Evolutionary conservation across 2,888 invertebrate species (phyloP).

Genomic region (Acrobasis suavella): DNA sequence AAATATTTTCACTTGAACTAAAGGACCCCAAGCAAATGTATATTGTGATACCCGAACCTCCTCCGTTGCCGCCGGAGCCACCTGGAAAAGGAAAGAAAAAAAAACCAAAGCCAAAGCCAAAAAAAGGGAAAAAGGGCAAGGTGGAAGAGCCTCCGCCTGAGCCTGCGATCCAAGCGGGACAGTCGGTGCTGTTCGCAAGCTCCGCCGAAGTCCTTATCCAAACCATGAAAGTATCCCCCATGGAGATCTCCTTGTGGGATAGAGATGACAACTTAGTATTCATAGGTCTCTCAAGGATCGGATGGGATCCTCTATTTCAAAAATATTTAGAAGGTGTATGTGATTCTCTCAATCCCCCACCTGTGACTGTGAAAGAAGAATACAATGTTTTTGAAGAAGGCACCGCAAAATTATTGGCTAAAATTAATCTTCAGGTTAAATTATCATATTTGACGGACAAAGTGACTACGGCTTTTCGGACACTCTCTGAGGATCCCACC

Average conservation of each 20-base stretch:
- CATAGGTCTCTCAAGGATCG: constrained; percentile 60
- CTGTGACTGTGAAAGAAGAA: constrained; percentile 62
- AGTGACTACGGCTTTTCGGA: constrained; percentile 66
- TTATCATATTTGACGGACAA: constrained; percentile 61
- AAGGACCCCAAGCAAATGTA: constrained; percentile 75
- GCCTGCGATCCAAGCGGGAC: constrained; percentile 69
- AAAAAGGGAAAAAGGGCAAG: constrained; percentile 60
- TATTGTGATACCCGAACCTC: constrained; percentile 71
- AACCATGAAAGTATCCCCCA: constrained; percentile 62
- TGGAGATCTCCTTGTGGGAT: constrained; percentile 70
- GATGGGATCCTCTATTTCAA: constrained; percentile 66
- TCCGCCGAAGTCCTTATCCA: constrained; percentile 66
- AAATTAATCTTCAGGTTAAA: constrained; percentile 68
- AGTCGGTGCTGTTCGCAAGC: constrained; percentile 69
- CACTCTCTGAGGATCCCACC: constrained; percentile 67
- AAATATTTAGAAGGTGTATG: constrained; percentile 55
- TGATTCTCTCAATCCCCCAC: constrained; percentile 46
- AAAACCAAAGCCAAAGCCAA: constrained; percentile 48
- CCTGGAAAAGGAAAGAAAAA: constrained; percentile 59
- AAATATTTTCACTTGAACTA: constrained; percentile 71
- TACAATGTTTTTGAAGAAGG: constrained; percentile 74
- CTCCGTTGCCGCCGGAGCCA: constrained; percentile 66
- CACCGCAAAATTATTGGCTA: constrained; percentile 67
- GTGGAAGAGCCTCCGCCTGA: constrained; percentile 59
- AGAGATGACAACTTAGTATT: constrained; percentile 64